Conservation (phyloP, 2,797 vertebrate species). For the Urophycis tenuis region DNA sequence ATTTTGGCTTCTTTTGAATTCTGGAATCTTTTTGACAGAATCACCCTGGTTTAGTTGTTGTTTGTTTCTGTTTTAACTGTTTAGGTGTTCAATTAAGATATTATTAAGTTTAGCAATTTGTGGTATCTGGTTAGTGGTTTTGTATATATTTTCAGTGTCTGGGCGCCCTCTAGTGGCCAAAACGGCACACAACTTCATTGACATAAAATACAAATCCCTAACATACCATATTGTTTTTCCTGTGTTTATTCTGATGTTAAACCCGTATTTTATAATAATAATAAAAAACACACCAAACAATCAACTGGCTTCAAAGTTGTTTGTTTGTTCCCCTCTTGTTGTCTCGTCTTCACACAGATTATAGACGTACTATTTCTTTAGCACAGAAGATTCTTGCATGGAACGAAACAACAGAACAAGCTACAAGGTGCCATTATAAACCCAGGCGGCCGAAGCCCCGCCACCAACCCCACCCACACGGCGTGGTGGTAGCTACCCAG, state of each 20-base stretch:
- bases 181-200: neutral
- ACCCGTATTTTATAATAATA: neutral
- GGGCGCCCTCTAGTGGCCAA: conserved; percentile 46
- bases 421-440: neutral
- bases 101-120: neutral
- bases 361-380: too few species aligned
- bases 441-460: too few species aligned
- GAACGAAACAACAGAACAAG: neutral
- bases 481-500: conserved; percentile 75
- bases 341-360: too few species aligned
- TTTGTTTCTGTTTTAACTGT: neutral
- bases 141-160: neutral
- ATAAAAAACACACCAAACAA: too few species aligned
- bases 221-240: neutral
- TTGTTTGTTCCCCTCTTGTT: neutral
- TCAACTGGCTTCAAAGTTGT: too few species aligned
- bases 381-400: too few species aligned
- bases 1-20: too few species aligned
- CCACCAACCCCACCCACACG: too few species aligned
- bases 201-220: neutral
- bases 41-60: too few species aligned
- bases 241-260: neutral
- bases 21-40: neutral
- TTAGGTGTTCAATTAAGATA: too few species aligned
- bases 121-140: neutral